Percentiles rank a stretch among this genome's conserved stretches.
Evolutionary conservation across 2,888 invertebrate genomes (phyloP).

Genomic region (Leptopilina drosophilae): DNA sequence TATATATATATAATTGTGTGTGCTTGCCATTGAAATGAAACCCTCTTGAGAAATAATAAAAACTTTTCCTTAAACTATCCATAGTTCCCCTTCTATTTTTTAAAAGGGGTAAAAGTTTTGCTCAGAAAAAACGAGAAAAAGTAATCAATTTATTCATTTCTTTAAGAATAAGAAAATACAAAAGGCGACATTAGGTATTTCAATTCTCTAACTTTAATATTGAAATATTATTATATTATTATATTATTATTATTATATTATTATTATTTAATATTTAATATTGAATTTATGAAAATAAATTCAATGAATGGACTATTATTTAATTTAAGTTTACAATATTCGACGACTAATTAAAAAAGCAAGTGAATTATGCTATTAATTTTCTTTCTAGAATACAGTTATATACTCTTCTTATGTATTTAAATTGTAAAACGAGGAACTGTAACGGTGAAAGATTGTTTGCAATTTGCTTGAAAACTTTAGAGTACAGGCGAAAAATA

Average conservation of each 20-base stretch:
- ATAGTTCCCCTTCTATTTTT: neutral
- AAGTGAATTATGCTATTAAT: neutral
- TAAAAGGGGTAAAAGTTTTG: neutral
- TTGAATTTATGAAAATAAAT: neutral
- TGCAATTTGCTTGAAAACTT: too few species aligned
- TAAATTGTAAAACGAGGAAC: too few species aligned
- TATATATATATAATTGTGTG: neutral
- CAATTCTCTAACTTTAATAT: neutral
- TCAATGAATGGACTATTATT: neutral
- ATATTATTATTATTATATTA: too few species aligned
- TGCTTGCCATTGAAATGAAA: slow-evolving; percentile 22
- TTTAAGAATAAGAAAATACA: neutral
- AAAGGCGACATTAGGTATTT: neutral
- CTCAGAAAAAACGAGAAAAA: neutral
- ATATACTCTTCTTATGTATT: neutral
- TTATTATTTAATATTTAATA: too few species aligned
- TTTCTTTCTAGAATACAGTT: too few species aligned
- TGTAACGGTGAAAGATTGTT: too few species aligned
- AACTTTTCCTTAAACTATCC: neutral
- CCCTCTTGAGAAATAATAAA: slow-evolving; percentile 28
- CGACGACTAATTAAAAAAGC: too few species aligned
- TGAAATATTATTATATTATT: too few species aligned
- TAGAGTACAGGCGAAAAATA: too few species aligned
- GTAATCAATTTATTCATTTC: neutral
- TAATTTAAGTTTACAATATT: neutral